Evolutionary conservation across 2,888 invertebrate genomes (phyloP), one percentile per base, ranked within the genome.

Genomic region (Apoda limacodes): DNA sequence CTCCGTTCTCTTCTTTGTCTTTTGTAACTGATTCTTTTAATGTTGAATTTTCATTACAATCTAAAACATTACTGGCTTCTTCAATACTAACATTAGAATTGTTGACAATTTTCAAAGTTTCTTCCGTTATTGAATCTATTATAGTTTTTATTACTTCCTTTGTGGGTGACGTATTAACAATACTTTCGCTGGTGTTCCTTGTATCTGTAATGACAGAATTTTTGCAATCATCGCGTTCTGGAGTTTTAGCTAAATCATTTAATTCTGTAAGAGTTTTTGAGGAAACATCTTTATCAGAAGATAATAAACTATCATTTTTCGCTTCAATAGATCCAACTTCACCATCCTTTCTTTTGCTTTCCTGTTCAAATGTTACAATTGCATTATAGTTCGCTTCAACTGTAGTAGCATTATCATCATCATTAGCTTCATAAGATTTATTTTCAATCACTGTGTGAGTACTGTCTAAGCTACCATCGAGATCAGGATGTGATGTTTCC

Each of bases 401-500:
- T 20, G 45, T 42, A 9, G 27, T 24, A 11, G 34, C 38, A 9
- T 55, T 50, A 7, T 40, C 45, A 13, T 65, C 57, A 9, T 41
- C 38, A 23, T 55, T 47, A 9, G 38, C 43, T 28, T 65, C 60
- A 33, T 60, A 64, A 2, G 60, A 65, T 36, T 58, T 60, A 42
- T 74, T 76, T 37, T 76, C 76, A 35, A 71, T 63, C 2, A 76
- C 72, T 2, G 75, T 76, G 33, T 70, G 55, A 22, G 50, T 63
- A 36, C 75, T 78, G 9, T 67, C 68, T 22, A 66, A 39, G 42
- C 75, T 78, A 42, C 62, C 70, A 38, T 74, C 52, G 5, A 72
- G 60, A 35, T 75, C 75, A n/a, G 46, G 45, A 39, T 54, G 60
- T 33, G 65, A 63, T n/a, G 55, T 50, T 32, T 63, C 45, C 23